Evolutionary conservation across 2,888 invertebrate genomes (phyloP).

Genomic region (Yponomeuta sedellus): DNA sequence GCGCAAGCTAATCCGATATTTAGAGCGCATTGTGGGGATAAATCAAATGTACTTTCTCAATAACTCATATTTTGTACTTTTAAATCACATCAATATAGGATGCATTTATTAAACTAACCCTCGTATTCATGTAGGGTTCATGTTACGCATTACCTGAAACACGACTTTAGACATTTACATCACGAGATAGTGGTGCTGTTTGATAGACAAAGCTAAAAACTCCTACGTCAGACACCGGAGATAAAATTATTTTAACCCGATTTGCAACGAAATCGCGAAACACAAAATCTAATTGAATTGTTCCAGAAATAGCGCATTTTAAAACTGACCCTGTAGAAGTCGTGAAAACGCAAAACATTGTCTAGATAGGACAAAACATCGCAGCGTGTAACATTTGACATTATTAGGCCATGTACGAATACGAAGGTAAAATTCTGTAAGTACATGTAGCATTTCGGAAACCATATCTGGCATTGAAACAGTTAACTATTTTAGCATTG

Average conservation of each 20-base stretch:
- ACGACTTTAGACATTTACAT: no score
- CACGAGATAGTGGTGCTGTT: no score
- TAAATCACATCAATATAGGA: constrained; percentile 15
- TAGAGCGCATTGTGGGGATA: constrained; percentile 1
- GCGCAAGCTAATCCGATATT: neutral
- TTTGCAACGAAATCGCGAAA: no score
- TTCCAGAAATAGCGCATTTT: no score
- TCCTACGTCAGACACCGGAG: no score
- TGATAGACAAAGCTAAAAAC: no score
- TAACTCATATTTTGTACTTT: constrained; percentile 55
- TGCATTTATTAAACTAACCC: neutral
- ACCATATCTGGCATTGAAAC: neutral
- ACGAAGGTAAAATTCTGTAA: constrained; percentile 3
- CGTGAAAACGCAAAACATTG: neutral
- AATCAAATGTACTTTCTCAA: constrained; percentile 33
- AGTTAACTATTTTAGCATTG: neutral
- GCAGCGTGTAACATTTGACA: neutral
- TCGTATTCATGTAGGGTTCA: neutral
- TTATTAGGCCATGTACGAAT: neutral
- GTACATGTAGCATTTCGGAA: constrained; percentile 1
- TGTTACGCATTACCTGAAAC: neutral
- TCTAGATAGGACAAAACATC: neutral
- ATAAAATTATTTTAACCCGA: no score
- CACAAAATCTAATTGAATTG: no score
- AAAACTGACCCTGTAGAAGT: neutral